Conservation (phyloP, 2,888 invertebrate species). For the Timandra comae region DNA sequence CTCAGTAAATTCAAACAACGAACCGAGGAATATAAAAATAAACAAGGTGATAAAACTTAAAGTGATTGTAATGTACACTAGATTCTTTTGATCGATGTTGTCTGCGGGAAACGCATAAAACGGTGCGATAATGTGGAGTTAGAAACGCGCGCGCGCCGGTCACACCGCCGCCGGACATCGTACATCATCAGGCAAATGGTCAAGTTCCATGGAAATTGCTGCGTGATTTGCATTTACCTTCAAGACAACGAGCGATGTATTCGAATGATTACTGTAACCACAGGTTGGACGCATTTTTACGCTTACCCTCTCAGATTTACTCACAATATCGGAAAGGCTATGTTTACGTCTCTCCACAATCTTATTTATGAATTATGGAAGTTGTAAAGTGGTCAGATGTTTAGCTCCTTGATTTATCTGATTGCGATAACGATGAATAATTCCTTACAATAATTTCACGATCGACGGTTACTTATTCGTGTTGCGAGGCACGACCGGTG, state of each 20-base stretch:
- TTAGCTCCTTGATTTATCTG: slow-evolving; percentile 12
- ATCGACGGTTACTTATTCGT: slow-evolving; percentile 20
- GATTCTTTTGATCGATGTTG: slow-evolving; percentile 36
- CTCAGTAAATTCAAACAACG: slow-evolving; percentile 29
- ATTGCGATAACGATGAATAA: slow-evolving; percentile 13
- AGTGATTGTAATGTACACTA: slow-evolving; percentile 27
- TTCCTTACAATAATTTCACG: slow-evolving; percentile 8
- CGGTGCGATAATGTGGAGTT: slow-evolving; percentile 42
- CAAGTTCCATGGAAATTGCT: slow-evolving; percentile 44
- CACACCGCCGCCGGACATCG: slow-evolving; percentile 28
- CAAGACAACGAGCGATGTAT: slow-evolving; percentile 29
- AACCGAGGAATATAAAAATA: slow-evolving; percentile 34
- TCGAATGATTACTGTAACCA: slow-evolving; percentile 27
- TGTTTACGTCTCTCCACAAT: slow-evolving; percentile 12
- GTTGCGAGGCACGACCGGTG: slow-evolving; percentile 27
- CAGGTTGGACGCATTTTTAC: slow-evolving; percentile 21
- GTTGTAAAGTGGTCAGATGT: slow-evolving; percentile 17
- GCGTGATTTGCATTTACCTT: slow-evolving; percentile 40
- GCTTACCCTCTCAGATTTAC: slow-evolving; percentile 30
- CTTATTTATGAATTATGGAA: slow-evolving; percentile 16
- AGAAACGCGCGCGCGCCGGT: slow-evolving; percentile 28
- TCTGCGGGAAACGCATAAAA: slow-evolving; percentile 42
- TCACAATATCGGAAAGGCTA: slow-evolving; percentile 9
- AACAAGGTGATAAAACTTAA: slow-evolving; percentile 32
- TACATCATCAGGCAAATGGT: slow-evolving; percentile 38